Evolutionary conservation across 1,140 invertebrate species (phyloP).

Genomic region (Lepidurus arcticus): DNA sequence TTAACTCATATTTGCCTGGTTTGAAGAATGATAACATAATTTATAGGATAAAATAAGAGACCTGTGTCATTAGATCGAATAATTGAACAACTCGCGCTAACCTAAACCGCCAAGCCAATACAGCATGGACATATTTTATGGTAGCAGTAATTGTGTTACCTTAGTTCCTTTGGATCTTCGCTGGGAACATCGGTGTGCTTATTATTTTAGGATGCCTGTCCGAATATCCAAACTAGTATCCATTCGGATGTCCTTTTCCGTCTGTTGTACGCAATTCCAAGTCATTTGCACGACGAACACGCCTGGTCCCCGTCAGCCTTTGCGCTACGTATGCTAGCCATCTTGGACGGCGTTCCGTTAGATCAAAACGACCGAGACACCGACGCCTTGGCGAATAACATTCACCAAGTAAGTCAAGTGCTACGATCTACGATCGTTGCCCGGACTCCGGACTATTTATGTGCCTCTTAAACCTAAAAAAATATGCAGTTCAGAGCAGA

Average conservation of each 20-base stretch:
- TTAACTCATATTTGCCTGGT: not conserved
- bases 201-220: not conserved
- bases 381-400: not conserved
- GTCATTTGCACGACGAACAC: not conserved
- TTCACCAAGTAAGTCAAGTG: conserved; percentile 4
- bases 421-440: not conserved
- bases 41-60: not conserved
- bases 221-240: not conserved
- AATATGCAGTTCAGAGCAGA: too few relatives aligned
- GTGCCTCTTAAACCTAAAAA: too few relatives aligned
- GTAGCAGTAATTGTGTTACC: not conserved
- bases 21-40: conserved; percentile 9
- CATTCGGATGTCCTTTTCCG: conserved; percentile 2
- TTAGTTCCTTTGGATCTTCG: not conserved
- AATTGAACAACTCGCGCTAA: not conserved
- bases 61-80: not conserved
- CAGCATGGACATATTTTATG: not conserved
- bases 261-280: not conserved
- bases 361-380: not conserved
- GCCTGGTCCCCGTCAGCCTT: not conserved
- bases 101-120: not conserved
- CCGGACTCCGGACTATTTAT: not conserved
- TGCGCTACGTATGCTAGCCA: not conserved
- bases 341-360: not conserved
- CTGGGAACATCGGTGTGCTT: not conserved